These are phyloP conservation scores for Graphium colonna DNA, from an alignment of 2,888 invertebrate genomes.

Conservation along the genomic window DNA sequence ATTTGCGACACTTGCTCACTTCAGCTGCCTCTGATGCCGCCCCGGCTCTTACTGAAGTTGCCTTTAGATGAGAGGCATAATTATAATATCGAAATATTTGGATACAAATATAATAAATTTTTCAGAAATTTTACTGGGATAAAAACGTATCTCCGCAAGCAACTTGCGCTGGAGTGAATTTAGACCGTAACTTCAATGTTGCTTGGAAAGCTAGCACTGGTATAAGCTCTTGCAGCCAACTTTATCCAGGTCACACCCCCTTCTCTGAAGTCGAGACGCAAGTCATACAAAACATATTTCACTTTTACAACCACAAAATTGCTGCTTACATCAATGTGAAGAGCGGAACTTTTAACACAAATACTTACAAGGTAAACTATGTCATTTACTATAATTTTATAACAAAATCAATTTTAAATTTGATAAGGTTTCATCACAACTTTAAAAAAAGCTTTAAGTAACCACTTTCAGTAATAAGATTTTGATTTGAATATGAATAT, in stretches of 20 bases:
- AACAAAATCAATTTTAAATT: too few relatives aligned
- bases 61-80: too few relatives aligned
- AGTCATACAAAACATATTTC: conserved; percentile 52
- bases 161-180: conserved; percentile 52
- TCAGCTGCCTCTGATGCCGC: too few relatives aligned
- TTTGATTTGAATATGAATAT: too few relatives aligned
- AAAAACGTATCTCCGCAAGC: conserved; percentile 56
- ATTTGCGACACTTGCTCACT: too few relatives aligned
- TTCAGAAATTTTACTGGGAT: conserved; percentile 31
- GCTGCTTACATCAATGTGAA: conserved; percentile 59
- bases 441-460: too few relatives aligned
- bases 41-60: too few relatives aligned
- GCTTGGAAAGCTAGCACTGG: conserved; percentile 43
- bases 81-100: too few relatives aligned
- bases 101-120: background rate
- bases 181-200: conserved; percentile 67
- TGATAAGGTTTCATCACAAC: too few relatives aligned
- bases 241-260: conserved; percentile 51
- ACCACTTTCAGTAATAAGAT: too few relatives aligned
- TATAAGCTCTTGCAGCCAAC: conserved; percentile 50
- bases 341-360: conserved; percentile 35
- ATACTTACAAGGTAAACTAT: conserved; percentile 51
- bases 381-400: too few relatives aligned
- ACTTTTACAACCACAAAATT: conserved; percentile 58
- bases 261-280: conserved; percentile 61